Evolutionary conservation across 2,113 vertebrate genomes (phyloP).

Genomic region (Cottus gobio): DNA sequence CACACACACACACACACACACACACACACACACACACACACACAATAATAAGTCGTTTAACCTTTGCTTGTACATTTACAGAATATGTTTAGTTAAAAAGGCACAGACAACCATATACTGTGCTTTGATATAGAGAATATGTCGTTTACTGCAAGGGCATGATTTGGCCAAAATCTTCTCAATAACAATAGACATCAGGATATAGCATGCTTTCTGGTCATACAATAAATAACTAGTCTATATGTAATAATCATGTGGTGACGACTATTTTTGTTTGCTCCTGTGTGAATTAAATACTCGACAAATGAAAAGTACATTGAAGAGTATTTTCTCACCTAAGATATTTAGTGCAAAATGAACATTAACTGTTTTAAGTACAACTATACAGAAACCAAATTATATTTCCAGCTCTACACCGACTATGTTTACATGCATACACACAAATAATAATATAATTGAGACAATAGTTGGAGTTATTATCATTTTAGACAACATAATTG

Average conservation of each 20-base stretch:
- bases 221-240: no score
- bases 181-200: no score
- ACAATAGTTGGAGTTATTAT: neutral
- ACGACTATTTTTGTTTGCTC: no score
- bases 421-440: neutral
- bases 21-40: neutral
- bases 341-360: no score
- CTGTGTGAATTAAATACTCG: neutral
- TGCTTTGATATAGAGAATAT: no score
- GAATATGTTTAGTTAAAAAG: neutral
- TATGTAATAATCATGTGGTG: no score
- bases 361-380: neutral
- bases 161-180: no score
- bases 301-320: neutral
- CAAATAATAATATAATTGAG: neutral
- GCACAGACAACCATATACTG: neutral
- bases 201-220: no score
- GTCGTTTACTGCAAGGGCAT: no score
- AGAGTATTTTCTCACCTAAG: no score
- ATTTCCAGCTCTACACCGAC: neutral
- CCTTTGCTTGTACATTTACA: neutral
- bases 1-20: conserved; percentile 4
- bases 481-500: neutral
- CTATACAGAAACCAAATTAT: neutral
- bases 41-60: neutral